Conservation (phyloP, 2,888 invertebrate genomes). For the Drosophila fungiperda region DNA sequence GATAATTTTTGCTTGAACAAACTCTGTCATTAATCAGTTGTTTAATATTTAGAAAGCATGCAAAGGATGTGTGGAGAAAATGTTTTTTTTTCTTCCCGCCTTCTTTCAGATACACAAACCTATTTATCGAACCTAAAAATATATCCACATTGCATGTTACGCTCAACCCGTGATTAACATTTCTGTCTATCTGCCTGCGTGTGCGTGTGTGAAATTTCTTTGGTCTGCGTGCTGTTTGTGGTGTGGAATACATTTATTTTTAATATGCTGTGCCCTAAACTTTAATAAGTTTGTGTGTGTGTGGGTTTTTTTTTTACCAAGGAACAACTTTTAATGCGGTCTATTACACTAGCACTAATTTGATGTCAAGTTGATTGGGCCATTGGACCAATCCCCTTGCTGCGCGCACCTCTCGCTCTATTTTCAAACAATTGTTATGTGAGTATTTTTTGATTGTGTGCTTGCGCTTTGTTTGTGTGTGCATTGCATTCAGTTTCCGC, state of each 20-base stretch:
- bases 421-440: conserved; percentile 66
- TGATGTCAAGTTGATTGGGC: conserved; percentile 58
- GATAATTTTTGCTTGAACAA: conserved; percentile 66
- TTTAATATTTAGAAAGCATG: conserved; percentile 69
- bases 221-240: conserved; percentile 24
- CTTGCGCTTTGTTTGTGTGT: conserved; percentile 61
- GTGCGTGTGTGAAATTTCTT: conserved; percentile 25
- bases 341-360: conserved; percentile 44
- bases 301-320: background rate
- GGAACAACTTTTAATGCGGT: conserved; percentile 32
- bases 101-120: conserved; percentile 41
- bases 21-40: conserved; percentile 76
- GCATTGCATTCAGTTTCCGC: conserved; percentile 71
- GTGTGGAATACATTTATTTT: conserved; percentile 37
- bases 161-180: conserved; percentile 74
- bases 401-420: conserved; percentile 27
- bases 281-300: conserved; percentile 5
- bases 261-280: conserved; percentile 20
- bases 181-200: conserved; percentile 36
- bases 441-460: conserved; percentile 68
- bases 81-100: conserved; percentile 16
- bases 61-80: conserved; percentile 14
- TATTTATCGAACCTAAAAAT: conserved; percentile 56
- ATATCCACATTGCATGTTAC: conserved; percentile 40
- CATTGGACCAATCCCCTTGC: conserved; percentile 10